phyloP scores from a whole-genome alignment of 2,113 vertebrate genomes.

The Vimba vimba region DNA sequence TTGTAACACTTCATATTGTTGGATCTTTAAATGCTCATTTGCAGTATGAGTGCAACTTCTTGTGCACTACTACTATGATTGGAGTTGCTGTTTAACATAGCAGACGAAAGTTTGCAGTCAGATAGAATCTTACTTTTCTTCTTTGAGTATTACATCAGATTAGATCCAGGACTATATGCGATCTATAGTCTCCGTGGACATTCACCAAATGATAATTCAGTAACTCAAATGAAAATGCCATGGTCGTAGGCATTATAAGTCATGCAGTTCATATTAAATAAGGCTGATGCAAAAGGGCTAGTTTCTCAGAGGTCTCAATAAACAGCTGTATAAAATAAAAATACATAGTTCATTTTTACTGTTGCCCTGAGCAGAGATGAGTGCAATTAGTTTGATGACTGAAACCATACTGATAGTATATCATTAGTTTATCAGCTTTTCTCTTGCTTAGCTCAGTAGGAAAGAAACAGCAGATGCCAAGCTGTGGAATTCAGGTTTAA shows the following conservation, averaged over 20 bases:
- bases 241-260: not conserved
- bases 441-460: not conserved
- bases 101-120: not conserved
- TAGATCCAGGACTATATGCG: not conserved
- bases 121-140: not conserved
- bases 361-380: not conserved
- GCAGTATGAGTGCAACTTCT: not conserved
- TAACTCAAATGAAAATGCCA: not conserved
- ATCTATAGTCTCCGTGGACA: not conserved
- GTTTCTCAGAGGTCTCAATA: not conserved
- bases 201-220: not conserved
- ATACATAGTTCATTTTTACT: constrained; percentile 12
- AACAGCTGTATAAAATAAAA: not conserved
- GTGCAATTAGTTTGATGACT: not conserved
- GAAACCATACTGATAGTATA: constrained; percentile 9
- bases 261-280: not conserved
- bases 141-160: not conserved
- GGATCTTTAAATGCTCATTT: not conserved
- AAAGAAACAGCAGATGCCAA: not conserved
- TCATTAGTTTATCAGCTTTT: constrained; percentile 31
- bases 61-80: not conserved
- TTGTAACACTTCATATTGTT: not conserved
- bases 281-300: not conserved
- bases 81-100: not conserved
- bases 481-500: constrained; percentile 6